Evolutionary conservation across 2,113 vertebrate genomes (phyloP).

Genomic region (Xiphias gladius): DNA sequence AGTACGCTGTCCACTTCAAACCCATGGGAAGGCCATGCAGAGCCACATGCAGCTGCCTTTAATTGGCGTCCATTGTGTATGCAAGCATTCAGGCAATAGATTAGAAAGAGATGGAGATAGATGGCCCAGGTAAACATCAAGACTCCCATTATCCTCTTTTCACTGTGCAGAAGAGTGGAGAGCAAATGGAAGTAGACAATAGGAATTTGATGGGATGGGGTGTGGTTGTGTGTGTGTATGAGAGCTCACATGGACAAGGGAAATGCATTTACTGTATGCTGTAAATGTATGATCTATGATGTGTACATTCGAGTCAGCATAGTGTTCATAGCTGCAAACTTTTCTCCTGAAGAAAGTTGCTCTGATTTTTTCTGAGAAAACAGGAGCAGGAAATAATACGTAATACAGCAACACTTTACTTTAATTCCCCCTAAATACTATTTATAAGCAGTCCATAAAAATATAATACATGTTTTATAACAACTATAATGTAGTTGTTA

Average conservation of each 20-base stretch:
- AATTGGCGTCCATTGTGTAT: conserved; percentile 72
- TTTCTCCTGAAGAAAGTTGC: neutral
- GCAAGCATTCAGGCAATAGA: conserved; percentile 71
- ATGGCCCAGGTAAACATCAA: conserved; percentile 72
- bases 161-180: conserved; percentile 51
- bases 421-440: too few relatives aligned
- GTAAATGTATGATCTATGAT: neutral
- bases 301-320: conserved; percentile 3
- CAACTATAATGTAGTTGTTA: neutral
- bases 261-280: conserved; percentile 29
- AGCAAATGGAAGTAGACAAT: conserved; percentile 70
- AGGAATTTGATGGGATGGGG: conserved; percentile 31
- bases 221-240: neutral
- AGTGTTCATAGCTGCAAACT: neutral
- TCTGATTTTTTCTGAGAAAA: neutral
- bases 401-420: too few relatives aligned
- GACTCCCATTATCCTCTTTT: conserved; percentile 76
- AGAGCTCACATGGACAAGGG: conserved; percentile 50
- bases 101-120: conserved; percentile 60
- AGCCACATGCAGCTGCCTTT: conserved; percentile 55
- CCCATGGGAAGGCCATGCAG: conserved; percentile 71
- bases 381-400: too few relatives aligned
- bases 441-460: neutral
- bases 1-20: conserved; percentile 81
- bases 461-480: neutral